Evolutionary conservation across 2,797 vertebrate species (phyloP).

Genomic region (Tympanoctomys barrerae): DNA sequence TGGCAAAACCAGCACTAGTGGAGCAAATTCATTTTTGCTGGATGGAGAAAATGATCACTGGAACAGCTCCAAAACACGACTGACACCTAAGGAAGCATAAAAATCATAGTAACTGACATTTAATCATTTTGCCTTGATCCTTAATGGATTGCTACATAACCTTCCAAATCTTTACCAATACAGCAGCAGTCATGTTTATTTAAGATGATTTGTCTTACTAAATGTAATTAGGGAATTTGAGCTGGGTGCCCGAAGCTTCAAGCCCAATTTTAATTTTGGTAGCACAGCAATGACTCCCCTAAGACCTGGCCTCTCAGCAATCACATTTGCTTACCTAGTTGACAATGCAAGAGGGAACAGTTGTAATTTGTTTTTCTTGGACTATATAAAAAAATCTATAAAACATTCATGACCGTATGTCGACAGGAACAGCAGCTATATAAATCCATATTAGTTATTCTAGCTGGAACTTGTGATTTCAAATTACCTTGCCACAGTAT

Average conservation of each 20-base stretch:
- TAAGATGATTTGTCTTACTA: constrained; percentile 61
- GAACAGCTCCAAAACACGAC: not conserved
- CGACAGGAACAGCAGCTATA: constrained; percentile 42
- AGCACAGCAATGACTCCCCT: constrained; percentile 64
- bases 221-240: constrained; percentile 72
- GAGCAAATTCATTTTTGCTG: constrained; percentile 11
- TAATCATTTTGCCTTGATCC: constrained; percentile 65
- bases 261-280: constrained; percentile 68
- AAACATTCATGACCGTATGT: constrained; percentile 66
- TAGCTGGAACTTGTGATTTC: constrained; percentile 39
- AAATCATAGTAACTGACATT: not conserved
- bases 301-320: constrained; percentile 61
- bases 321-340: constrained; percentile 78
- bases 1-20: not conserved
- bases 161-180: constrained; percentile 62
- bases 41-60: constrained; percentile 53
- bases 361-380: constrained; percentile 80
- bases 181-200: constrained; percentile 53
- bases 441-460: constrained; percentile 45
- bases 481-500: not conserved
- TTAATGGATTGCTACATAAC: constrained; percentile 42
- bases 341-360: constrained; percentile 14
- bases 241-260: constrained; percentile 11
- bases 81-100: not conserved
- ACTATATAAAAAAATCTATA: constrained; percentile 72